Conservation (phyloP, 2,113 vertebrate species). For the Mionectes macconnelli region DNA sequence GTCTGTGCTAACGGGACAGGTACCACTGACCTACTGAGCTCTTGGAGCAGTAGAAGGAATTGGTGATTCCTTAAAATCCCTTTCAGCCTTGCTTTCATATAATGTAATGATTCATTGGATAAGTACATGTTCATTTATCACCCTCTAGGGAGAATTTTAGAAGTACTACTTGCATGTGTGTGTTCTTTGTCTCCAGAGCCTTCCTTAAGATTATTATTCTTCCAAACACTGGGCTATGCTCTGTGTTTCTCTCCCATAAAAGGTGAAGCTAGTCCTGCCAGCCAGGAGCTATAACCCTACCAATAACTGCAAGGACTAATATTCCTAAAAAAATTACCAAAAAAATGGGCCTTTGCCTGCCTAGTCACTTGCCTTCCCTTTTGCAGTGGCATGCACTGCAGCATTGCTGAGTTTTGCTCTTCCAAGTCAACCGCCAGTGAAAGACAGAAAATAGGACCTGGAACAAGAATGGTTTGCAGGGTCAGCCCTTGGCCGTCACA, state of each 20-base stretch:
- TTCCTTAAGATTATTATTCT: not conserved
- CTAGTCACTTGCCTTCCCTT: not conserved
- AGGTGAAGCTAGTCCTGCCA: not conserved
- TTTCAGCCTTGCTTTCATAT: not conserved
- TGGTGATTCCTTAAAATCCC: not conserved
- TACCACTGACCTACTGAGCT: not conserved
- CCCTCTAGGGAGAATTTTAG: not conserved
- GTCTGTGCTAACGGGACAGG: not conserved
- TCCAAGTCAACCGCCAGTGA: not conserved
- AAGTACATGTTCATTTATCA: not conserved
- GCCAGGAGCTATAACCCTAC: not conserved
- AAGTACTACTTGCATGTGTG: not conserved
- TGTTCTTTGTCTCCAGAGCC: not conserved
- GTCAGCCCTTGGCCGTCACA: not conserved
- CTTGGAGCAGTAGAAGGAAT: not conserved
- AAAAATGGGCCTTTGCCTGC: not conserved
- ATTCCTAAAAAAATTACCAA: not conserved
- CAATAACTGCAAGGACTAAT: not conserved
- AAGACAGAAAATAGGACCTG: not conserved
- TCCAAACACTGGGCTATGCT: not conserved
- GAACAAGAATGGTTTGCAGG: not conserved
- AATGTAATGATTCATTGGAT: not conserved
- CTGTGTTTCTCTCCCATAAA: not conserved
- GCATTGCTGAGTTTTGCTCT: not conserved
- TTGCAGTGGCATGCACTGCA: not conserved